Evolutionary conservation across 2,113 vertebrate species (phyloP).

Genomic region (Pithys albifrons): DNA sequence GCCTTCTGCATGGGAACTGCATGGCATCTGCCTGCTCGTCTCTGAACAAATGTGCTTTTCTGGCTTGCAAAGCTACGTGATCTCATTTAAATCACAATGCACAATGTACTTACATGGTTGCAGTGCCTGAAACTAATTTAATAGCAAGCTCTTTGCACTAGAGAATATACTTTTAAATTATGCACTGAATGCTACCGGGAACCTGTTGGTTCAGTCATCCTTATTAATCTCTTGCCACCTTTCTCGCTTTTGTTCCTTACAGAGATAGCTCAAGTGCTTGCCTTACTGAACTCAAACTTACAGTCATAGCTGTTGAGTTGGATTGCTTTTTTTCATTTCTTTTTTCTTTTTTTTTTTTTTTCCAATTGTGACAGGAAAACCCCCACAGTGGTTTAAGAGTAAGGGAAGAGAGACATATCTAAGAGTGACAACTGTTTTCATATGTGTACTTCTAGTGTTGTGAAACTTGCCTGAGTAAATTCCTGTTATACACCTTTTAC

Average conservation of each 20-base stretch:
- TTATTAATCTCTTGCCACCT: background rate
- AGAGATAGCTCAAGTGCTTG: background rate
- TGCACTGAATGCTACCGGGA: background rate
- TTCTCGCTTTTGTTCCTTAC: background rate
- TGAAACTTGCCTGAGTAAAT: background rate
- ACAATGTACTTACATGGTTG: background rate
- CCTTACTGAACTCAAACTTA: background rate
- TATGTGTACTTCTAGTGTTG: background rate
- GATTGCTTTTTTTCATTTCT: rapidly evolving
- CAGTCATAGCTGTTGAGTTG: background rate
- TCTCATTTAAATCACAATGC: background rate
- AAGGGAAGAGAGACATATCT: background rate
- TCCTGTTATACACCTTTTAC: background rate
- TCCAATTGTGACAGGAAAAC: background rate
- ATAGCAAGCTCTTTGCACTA: background rate
- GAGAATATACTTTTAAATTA: background rate
- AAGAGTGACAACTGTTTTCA: background rate
- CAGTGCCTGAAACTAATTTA: background rate
- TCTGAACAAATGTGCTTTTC: background rate
- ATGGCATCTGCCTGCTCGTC: background rate
- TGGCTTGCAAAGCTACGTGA: background rate
- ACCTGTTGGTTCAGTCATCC: background rate
- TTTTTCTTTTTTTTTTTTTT: background rate
- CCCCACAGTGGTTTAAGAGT: background rate
- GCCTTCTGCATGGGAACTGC: background rate